phyloP scores from a whole-genome alignment of 2,113 vertebrate genomes.

The Seriola quinqueradiata region DNA sequence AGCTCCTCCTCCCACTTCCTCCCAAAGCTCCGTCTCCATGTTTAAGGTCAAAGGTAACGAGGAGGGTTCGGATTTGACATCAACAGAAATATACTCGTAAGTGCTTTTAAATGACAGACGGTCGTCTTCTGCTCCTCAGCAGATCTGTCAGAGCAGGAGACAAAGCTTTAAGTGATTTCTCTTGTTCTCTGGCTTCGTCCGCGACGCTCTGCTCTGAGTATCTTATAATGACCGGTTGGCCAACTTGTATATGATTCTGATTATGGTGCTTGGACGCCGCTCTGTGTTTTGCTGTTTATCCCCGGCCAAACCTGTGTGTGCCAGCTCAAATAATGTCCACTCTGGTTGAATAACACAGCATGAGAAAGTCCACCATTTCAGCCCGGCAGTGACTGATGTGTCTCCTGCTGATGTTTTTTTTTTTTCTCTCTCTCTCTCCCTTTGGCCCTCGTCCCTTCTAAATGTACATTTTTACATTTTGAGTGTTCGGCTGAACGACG shows the following conservation, averaged over 20 bases:
- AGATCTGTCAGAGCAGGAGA: slow-evolving; percentile 47
- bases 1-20: background rate
- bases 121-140: slow-evolving; percentile 30
- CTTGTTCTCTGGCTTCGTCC: slow-evolving; percentile 25
- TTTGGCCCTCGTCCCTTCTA: background rate
- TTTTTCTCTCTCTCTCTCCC: background rate
- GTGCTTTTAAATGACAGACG: slow-evolving; percentile 46
- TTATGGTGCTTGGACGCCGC: slow-evolving; percentile 65
- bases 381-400: slow-evolving; percentile 27
- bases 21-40: background rate
- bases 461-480: slow-evolving; percentile 44
- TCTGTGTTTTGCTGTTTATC: slow-evolving; percentile 65
- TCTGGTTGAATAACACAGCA: slow-evolving; percentile 63
- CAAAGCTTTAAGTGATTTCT: slow-evolving; percentile 43
- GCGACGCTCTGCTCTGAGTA: slow-evolving; percentile 43
- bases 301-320: slow-evolving; percentile 39
- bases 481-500: slow-evolving; percentile 27
- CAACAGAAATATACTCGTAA: slow-evolving; percentile 16
- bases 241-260: slow-evolving; percentile 71
- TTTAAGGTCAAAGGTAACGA: slow-evolving; percentile 9
- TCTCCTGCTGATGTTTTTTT: slow-evolving; percentile 29
- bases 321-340: slow-evolving; percentile 71
- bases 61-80: background rate
- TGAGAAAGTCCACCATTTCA: slow-evolving; percentile 56
- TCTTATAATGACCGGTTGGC: slow-evolving; percentile 75